Evolutionary conservation across 2,888 invertebrate genomes (phyloP).

Genomic region (Hymenopus coronatus): DNA sequence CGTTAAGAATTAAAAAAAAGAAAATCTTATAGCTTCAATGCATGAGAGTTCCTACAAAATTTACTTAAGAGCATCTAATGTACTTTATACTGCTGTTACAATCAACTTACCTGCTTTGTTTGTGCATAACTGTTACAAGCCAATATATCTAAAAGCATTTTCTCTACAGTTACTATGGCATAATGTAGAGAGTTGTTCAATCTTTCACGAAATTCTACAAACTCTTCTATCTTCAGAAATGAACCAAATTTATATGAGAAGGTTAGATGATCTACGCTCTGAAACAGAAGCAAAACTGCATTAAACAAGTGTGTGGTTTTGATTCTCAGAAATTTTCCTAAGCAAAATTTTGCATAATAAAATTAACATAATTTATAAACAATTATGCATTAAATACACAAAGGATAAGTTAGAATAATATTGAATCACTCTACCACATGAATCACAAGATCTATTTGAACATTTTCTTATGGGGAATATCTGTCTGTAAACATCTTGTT

Average conservation of each 20-base stretch:
- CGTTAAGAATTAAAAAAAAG: too few relatives aligned
- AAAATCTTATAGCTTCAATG: too few relatives aligned
- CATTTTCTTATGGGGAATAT: too few relatives aligned
- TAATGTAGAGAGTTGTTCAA: slow-evolving; percentile 80
- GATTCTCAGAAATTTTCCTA: too few relatives aligned
- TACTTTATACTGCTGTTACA: slow-evolving; percentile 31
- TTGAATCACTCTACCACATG: too few relatives aligned
- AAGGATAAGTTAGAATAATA: too few relatives aligned
- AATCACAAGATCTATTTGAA: too few relatives aligned
- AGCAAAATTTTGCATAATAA: too few relatives aligned
- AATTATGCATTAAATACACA: too few relatives aligned
- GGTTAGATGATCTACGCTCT: slow-evolving; percentile 89
- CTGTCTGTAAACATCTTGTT: too few relatives aligned
- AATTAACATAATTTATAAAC: too few relatives aligned
- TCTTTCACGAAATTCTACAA: slow-evolving; percentile 78
- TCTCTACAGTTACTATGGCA: slow-evolving; percentile 62
- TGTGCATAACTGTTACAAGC: slow-evolving; percentile 43
- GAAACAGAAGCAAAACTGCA: slow-evolving; percentile 37
- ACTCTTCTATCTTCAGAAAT: slow-evolving; percentile 87
- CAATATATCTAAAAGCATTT: slow-evolving; percentile 66
- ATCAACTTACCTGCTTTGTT: slow-evolving; percentile 6
- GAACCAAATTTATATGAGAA: slow-evolving; percentile 93
- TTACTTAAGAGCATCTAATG: background rate
- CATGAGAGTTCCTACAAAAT: too few relatives aligned
- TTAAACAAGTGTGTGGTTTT: background rate